Percentiles rank a stretch among this genome's conserved stretches.
Conservation (phyloP, 2,888 invertebrate species). For the Cancer borealis region DNA sequence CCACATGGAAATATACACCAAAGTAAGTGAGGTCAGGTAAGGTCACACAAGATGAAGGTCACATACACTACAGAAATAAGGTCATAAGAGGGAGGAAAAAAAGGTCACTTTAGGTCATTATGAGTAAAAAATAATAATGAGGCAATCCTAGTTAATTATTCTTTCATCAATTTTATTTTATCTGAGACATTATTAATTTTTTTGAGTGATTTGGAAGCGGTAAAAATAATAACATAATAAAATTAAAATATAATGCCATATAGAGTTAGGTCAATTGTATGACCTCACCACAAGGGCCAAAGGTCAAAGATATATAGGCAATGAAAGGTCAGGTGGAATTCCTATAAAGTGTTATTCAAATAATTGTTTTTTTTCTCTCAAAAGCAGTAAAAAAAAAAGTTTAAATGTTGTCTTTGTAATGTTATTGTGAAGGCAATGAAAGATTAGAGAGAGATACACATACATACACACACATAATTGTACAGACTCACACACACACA, state of each 20-base stretch:
- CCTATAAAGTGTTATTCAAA: background rate
- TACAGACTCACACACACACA: conserved; percentile 10
- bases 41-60: background rate
- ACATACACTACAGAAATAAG: background rate
- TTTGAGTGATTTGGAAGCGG: too few relatives aligned
- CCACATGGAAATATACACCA: conserved; percentile 1
- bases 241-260: too few relatives aligned
- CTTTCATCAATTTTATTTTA: too few relatives aligned
- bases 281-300: too few relatives aligned
- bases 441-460: background rate
- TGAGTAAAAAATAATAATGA: too few relatives aligned
- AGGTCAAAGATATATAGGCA: too few relatives aligned
- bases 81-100: background rate
- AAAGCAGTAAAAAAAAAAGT: background rate
- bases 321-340: too few relatives aligned
- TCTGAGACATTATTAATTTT: too few relatives aligned
- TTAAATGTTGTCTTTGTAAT: background rate
- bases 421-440: conserved; percentile 3
- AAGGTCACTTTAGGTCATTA: background rate
- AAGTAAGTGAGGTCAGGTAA: background rate
- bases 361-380: background rate
- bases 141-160: too few relatives aligned
- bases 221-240: too few relatives aligned
- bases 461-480: background rate
- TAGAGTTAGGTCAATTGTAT: too few relatives aligned